Evolutionary conservation across 1,140 invertebrate genomes (phyloP).

Genomic region (Hyles euphorbiae): DNA sequence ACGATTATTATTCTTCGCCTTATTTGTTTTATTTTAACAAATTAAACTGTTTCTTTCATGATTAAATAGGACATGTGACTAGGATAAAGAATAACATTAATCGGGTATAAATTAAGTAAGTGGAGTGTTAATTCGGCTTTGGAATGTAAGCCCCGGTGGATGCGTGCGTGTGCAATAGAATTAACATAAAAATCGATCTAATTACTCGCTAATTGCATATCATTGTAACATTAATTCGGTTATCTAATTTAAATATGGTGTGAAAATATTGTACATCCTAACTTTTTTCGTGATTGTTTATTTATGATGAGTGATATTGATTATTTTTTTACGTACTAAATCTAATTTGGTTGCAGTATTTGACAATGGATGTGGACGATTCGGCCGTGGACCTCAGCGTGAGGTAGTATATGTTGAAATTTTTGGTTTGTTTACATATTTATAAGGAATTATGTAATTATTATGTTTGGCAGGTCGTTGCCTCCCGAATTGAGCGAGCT

Average conservation of each 20-base stretch:
- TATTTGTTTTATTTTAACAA: constrained; percentile 1
- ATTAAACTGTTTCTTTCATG: not conserved
- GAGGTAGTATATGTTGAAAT: constrained; percentile 74
- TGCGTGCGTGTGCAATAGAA: constrained; percentile 27
- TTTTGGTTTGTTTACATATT: not conserved
- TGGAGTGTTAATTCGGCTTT: no score
- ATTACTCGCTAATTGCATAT: constrained; percentile 6
- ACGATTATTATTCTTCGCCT: constrained; percentile 1
- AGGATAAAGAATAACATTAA: no score
- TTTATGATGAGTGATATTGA: no score
- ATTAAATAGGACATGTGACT: no score
- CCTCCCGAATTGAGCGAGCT: constrained; percentile 72
- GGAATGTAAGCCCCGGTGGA: constrained; percentile 24
- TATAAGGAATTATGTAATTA: constrained; percentile 20
- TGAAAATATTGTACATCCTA: no score
- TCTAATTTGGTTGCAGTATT: constrained; percentile 31
- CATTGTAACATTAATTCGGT: constrained; percentile 1
- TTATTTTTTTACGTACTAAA: no score
- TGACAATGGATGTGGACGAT: constrained; percentile 80
- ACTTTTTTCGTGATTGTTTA: constrained; percentile 3
- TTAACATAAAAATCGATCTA: constrained; percentile 10
- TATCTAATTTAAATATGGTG: no score
- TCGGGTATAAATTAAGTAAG: no score
- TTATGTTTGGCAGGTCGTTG: constrained; percentile 51
- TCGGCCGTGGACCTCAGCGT: constrained; percentile 85